These are phyloP conservation scores for Ianthella basta DNA, from an alignment of 37 sponge, comb jelly and placozoan species.

Conservation along the genomic window DNA sequence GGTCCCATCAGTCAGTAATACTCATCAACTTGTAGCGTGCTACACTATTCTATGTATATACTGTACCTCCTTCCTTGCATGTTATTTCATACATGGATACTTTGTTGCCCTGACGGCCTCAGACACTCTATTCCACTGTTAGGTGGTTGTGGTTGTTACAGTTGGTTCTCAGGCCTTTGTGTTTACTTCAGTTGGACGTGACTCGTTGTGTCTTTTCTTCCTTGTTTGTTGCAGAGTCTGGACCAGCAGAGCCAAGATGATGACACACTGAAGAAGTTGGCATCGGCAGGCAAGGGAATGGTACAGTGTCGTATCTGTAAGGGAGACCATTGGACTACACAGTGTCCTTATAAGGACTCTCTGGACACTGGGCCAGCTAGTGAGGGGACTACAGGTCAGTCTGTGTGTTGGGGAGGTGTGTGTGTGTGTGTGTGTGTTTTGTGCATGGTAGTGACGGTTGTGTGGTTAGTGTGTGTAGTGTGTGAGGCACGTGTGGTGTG, in stretches of 20 bases:
- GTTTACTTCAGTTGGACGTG: no score
- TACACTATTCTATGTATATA: not conserved
- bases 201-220: no score
- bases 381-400: not conserved
- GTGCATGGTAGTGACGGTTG: no score
- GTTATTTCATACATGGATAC: no score
- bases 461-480: not conserved
- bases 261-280: constrained; percentile 76
- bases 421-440: constrained; percentile 6
- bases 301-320: constrained; percentile 94
- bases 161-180: no score
- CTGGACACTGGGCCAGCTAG: constrained; percentile 55
- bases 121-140: not conserved
- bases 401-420: not conserved
- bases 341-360: constrained; percentile 93
- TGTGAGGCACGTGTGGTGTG: not conserved
- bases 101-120: no score
- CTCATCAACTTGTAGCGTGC: no score
- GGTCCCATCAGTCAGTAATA: no score
- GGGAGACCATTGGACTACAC: constrained; percentile 93
- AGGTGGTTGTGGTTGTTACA: not conserved
- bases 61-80: not conserved
- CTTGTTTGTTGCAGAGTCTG: constrained; percentile 48
- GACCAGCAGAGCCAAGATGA: constrained; percentile 76
- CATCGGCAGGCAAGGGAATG: constrained; percentile 67